A percentile compares a stretch with the other conserved stretches of the same genome.
Conservation (phyloP, 1,140 invertebrate species). For the Drosophila murphyi region DNA sequence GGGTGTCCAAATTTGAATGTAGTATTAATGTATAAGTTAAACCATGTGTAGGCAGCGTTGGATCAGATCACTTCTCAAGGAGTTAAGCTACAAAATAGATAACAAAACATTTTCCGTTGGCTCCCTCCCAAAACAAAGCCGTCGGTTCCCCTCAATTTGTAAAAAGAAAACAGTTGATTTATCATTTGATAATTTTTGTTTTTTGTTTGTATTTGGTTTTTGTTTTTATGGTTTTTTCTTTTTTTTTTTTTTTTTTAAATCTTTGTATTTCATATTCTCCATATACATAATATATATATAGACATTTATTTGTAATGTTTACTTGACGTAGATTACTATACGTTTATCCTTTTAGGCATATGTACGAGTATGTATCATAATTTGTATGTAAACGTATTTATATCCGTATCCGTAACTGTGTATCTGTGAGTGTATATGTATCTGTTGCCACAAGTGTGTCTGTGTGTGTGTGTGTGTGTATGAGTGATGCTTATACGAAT, state of each 20-base stretch:
- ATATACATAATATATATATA: conserved; percentile 73
- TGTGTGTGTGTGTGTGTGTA: conserved; percentile 29
- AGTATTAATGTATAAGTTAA: too few relatives aligned
- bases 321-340: conserved; percentile 92
- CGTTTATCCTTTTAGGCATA: conserved; percentile 81
- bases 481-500: conserved; percentile 42
- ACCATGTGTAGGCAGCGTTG: too few relatives aligned
- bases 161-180: conserved; percentile 2
- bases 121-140: too few relatives aligned
- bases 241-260: conserved; percentile 34
- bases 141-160: too few relatives aligned
- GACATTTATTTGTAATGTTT: conserved; percentile 78
- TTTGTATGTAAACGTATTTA: conserved; percentile 49
- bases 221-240: conserved; percentile 43
- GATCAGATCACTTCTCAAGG: too few relatives aligned
- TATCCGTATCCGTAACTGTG: conserved; percentile 12
- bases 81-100: too few relatives aligned
- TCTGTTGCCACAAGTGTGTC: conserved; percentile 7
- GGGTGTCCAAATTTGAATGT: too few relatives aligned
- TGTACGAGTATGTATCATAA: conserved; percentile 72
- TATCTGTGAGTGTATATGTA: conserved; percentile 35
- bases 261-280: conserved; percentile 58
- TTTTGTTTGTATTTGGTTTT: conserved; percentile 45
- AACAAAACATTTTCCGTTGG: too few relatives aligned
- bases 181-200: conserved; percentile 53